Evolutionary conservation across 92 coral and sea anemone genomes (phyloP), one percentile per base, ranked within the genome.

Genomic region (Parazoanthus swiftii): DNA sequence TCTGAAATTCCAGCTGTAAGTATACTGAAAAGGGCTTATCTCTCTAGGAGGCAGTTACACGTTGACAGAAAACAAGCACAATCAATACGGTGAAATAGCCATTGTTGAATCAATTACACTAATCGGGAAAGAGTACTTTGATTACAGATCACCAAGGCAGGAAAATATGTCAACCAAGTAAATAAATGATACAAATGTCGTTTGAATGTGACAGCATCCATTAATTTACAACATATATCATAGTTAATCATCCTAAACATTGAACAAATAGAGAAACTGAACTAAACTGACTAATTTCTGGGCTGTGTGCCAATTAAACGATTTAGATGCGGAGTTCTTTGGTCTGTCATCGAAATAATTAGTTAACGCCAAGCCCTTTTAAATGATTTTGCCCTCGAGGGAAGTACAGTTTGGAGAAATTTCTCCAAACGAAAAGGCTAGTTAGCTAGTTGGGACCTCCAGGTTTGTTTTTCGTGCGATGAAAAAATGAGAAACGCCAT

Each of bases 21-120:
- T 79, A 50, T 77, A 35, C 77, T 29, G 87, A 84, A 82, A 66
- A 71, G 37, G 44, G 87, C 79, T 84, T 84, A 71, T 71, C 87
- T 70, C 87, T 84, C 78, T 74, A 44, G 87, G 87, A 84, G 87
- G 75, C 48, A 29, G 38, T 38, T 48, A 71, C 63, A 25, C 68
- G 87, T 70, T 84, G 87, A 84, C 25, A 71, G 87, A 82, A 82
- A 84, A 6, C 77, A 84, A 84, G 66, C 87, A 84, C 46, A 84
- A 39, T 84, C 59, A 20, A 84, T 48, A 44, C 87, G 68, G 44
- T 63, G 26, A 43, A 26, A 46, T 84, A 26, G 6, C 63, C 43
- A 70, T 84, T 84, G 87, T 44, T 84, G 87, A 68, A 63, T 26
- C 67, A 84, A 84, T 71, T 84, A 71, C 63, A 21, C 48, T 68